Evolutionary conservation across 2,888 invertebrate species (phyloP), one percentile per base, ranked within the genome.

Genomic region (Incurvaria masculella): DNA sequence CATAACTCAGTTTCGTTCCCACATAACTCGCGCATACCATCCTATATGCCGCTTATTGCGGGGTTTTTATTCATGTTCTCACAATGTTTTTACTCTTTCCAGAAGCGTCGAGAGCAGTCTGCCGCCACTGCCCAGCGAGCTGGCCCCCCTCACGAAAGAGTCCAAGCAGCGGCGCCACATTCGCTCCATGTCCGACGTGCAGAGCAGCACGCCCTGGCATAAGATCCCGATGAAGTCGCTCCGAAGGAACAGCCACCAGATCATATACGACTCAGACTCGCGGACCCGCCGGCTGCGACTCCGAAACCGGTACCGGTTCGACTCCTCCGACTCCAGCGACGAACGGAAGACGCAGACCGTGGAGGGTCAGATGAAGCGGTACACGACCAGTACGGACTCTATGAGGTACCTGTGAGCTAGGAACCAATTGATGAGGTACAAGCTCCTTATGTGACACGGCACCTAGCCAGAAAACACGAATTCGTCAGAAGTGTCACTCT

Each of bases 121-220:
- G 40, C 63, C 65, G 41, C 61, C 60, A 47, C 52, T 65, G 45
- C 57, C 68, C 50, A 59, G 63, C 14, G 67, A 40, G 8, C 23
- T 72, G 55, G 52, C 68, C 39, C 72, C 73, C 1, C 65, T 78
- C 45, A 70, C 74, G 44, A 75, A 68, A 54, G 72, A 70, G 47
- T 72, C 68, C 6, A 78, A 76, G 54, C 53, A 62, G 40, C 61
- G 74, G 54, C 63, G 78, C 49, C 78, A 78, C 56, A 78, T 76
- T 50, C 59, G 78, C 44, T 78, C 78, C 1, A 78, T 78, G 78
- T 78, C 78, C 0, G 78, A 78, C 49, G 78, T 78, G 8, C 76
- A 76, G 45, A 70, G 65, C 64, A 76, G 76, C 54, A 74, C 76
- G 1, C 76, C 76, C 0, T 72, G 69, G 60, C 45, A 49, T 27